Conservation (phyloP, 2,888 invertebrate genomes). For the Caenorhabditis macrosperma region DNA sequence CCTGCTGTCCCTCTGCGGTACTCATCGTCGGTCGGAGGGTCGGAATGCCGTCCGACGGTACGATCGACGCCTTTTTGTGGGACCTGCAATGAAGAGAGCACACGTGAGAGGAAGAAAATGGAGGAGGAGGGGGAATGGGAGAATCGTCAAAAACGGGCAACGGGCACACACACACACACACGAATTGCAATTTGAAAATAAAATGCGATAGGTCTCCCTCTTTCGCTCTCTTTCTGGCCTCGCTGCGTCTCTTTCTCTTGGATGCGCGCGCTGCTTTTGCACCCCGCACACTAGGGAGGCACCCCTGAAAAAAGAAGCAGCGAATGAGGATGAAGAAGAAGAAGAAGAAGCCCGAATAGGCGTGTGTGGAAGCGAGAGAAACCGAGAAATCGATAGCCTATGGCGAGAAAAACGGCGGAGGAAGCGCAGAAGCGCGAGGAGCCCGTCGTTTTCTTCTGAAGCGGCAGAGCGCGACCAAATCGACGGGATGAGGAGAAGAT, state of each 20-base stretch:
- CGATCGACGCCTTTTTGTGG: constrained; percentile 11
- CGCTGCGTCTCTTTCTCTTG: constrained; percentile 33
- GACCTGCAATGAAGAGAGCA: background rate
- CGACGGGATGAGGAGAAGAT: constrained; percentile 21
- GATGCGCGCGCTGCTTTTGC: constrained; percentile 51
- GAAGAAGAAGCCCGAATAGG: constrained; percentile 38
- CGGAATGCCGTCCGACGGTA: constrained; percentile 40
- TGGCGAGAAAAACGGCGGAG: constrained; percentile 40
- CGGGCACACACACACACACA: constrained; percentile 19
- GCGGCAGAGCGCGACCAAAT: constrained; percentile 43
- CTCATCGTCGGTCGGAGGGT: constrained; percentile 36
- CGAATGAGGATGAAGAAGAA: constrained; percentile 32
- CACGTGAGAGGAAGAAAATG: constrained; percentile 9
- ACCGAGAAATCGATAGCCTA: constrained; percentile 60
- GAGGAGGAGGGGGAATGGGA: background rate
- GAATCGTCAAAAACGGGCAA: constrained; percentile 9
- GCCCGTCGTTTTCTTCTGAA: constrained; percentile 38
- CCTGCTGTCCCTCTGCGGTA: constrained; percentile 11
- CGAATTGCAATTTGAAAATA: constrained; percentile 48
- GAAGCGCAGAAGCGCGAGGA: constrained; percentile 14
- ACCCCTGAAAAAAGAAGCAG: constrained; percentile 36
- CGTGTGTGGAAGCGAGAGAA: constrained; percentile 32
- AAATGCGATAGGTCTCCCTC: constrained; percentile 44
- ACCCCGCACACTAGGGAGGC: constrained; percentile 18
- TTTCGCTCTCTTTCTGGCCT: constrained; percentile 22